Evolutionary conservation across 2,113 vertebrate genomes (phyloP).

Genomic region (Aegithalos caudatus): DNA sequence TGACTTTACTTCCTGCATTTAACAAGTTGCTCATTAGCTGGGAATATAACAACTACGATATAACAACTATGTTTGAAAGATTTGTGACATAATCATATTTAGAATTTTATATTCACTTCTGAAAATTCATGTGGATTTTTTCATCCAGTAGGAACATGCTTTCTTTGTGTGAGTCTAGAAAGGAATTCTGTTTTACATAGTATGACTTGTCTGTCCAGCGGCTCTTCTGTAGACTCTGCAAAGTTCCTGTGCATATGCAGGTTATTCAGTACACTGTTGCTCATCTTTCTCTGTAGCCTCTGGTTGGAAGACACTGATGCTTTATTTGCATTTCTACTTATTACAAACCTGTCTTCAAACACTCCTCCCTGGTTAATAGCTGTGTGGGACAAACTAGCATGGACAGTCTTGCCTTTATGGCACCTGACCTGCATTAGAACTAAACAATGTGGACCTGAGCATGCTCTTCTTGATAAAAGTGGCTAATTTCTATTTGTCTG

Average conservation of each 20-base stretch:
- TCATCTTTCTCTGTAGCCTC: background rate
- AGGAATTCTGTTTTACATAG: background rate
- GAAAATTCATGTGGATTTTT: background rate
- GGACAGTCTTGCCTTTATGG: background rate
- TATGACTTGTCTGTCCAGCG: background rate
- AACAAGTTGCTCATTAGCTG: background rate
- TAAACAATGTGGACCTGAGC: accelerated
- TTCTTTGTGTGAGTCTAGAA: background rate
- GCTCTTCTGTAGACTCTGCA: background rate
- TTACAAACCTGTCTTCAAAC: background rate
- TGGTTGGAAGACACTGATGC: background rate
- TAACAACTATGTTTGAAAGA: background rate
- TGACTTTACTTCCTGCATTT: background rate
- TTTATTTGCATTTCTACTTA: background rate
- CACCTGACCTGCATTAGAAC: background rate
- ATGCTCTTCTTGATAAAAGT: background rate
- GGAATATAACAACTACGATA: background rate
- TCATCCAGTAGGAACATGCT: background rate
- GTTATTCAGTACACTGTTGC: background rate
- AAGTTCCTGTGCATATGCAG: background rate
- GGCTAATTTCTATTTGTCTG: background rate
- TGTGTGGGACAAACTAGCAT: background rate
- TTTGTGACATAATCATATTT: background rate
- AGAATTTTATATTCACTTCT: background rate
- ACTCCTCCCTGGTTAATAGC: background rate